These are phyloP conservation scores for Nasua narica DNA, from an alignment of 2,797 vertebrate genomes.

Conservation along the genomic window DNA sequence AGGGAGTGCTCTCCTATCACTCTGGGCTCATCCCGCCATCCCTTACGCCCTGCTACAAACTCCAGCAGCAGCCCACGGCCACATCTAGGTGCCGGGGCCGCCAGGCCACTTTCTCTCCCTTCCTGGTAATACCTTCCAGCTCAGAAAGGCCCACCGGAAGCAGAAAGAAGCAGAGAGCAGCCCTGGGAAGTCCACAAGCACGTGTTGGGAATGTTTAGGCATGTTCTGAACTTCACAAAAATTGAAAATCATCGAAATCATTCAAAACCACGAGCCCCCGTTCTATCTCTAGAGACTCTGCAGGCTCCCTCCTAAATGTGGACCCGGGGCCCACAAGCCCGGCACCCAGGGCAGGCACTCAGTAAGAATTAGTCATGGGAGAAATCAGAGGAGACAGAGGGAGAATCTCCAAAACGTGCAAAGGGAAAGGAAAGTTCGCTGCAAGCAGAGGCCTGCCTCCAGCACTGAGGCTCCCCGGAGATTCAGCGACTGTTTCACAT, in stretches of 20 bases:
- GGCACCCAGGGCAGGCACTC: background rate
- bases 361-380: background rate
- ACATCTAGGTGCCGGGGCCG: background rate
- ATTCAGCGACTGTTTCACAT: background rate
- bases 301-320: background rate
- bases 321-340: background rate
- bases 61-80: background rate
- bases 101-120: background rate
- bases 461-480: background rate
- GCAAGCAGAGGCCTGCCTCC: background rate
- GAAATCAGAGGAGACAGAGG: background rate
- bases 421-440: background rate
- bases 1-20: accelerated
- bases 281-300: background rate
- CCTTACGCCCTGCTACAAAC: background rate
- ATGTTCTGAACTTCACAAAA: background rate
- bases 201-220: background rate
- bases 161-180: background rate
- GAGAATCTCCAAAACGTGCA: background rate
- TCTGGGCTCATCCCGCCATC: background rate
- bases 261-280: background rate
- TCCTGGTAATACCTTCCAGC: background rate
- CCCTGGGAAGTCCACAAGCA: background rate
- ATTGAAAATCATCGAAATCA: background rate
- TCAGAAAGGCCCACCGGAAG: background rate